Evolutionary conservation across 2,888 invertebrate species (phyloP).

Genomic region (Ophion costatus): DNA sequence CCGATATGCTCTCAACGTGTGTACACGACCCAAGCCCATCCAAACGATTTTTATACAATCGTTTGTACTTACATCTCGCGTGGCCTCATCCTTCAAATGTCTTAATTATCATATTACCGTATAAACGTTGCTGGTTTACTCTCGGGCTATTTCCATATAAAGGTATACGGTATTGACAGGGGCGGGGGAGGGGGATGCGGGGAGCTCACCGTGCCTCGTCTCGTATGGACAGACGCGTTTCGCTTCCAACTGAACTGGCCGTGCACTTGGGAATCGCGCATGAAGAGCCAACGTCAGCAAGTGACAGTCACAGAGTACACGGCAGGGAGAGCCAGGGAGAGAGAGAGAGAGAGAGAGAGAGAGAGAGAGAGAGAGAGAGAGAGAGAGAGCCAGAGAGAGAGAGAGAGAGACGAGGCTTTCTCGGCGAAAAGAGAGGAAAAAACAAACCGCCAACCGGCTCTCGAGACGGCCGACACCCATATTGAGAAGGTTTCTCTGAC

Average conservation of each 20-base stretch:
- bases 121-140: conserved; percentile 66
- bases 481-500: conserved; percentile 59
- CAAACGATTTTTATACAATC: conserved; percentile 39
- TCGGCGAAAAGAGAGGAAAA: conserved; percentile 43
- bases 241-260: conserved; percentile 46
- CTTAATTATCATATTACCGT: conserved; percentile 75
- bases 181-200: conserved; percentile 36
- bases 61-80: conserved; percentile 21
- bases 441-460: conserved; percentile 34
- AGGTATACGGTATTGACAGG: conserved; percentile 62
- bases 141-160: conserved; percentile 64
- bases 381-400: conserved; percentile 2
- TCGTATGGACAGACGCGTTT: conserved; percentile 61
- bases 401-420: conserved; percentile 50
- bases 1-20: conserved; percentile 11
- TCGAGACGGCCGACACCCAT: conserved; percentile 63
- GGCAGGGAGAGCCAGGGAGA: background rate
- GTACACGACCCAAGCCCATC: conserved; percentile 33
- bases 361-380: conserved; percentile 18
- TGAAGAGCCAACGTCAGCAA: conserved; percentile 29
- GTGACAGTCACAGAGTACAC: conserved; percentile 35
- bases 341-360: conserved; percentile 17
- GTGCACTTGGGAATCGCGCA: conserved; percentile 51
- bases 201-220: conserved; percentile 41
- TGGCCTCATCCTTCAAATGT: conserved; percentile 64